Evolutionary conservation across 2,797 vertebrate genomes (phyloP).

Genomic region (Simalia tracyae): DNA sequence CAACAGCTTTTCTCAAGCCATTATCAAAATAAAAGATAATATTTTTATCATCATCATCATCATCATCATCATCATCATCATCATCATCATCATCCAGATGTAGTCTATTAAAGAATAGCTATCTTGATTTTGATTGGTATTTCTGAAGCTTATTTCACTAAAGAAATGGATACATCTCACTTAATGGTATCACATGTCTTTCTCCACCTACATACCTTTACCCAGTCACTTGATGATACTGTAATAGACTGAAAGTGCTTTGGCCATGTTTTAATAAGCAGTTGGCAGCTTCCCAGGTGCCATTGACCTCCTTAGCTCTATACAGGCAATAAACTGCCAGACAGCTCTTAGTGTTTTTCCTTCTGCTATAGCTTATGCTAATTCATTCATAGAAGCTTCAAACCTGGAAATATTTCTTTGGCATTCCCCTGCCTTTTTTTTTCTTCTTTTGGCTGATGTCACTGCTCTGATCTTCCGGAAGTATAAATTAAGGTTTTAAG

Average conservation of each 20-base stretch:
- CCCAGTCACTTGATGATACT: conserved; percentile 2
- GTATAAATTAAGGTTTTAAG: neutral
- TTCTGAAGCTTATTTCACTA: rapidly evolving
- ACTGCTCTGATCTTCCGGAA: neutral
- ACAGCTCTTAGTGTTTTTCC: neutral
- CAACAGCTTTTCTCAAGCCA: neutral
- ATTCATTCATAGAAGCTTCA: neutral
- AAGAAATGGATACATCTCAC: neutral
- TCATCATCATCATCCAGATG: neutral
- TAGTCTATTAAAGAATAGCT: neutral
- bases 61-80: too few relatives aligned
- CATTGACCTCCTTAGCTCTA: neutral
- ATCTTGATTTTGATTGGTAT: neutral
- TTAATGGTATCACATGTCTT: neutral
- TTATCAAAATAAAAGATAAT: neutral
- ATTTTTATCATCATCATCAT: too few relatives aligned
- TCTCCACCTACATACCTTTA: neutral
- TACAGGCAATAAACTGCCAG: conserved; percentile 3
- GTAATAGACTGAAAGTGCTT: neutral
- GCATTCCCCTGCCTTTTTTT: neutral
- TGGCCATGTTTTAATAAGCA: conserved; percentile 1
- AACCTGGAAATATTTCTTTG: neutral
- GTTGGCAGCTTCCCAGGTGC: neutral
- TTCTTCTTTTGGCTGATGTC: neutral
- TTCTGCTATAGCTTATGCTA: neutral